Base-by-base conservation (phyloP, 1,140 invertebrate species). In the Oncopeltus fasciatus region DNA sequence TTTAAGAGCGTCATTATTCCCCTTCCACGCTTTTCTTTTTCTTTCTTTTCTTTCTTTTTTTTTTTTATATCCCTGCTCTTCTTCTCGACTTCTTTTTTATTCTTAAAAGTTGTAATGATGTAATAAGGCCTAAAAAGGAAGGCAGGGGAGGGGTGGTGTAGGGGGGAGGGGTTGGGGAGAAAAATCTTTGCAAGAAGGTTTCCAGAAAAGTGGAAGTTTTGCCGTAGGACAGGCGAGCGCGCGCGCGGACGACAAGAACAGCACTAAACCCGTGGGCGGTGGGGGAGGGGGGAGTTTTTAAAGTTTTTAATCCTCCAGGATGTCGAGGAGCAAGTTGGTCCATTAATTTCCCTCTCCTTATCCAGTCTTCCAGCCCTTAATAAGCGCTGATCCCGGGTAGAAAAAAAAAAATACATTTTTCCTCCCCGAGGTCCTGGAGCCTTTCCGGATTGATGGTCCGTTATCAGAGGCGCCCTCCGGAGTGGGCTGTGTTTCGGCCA, bases 221-320 rank as follows among this genome's bases (percentile, higher is more conserved):
- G 14, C n/a, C n/a, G 31, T 5, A 5, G 14, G 31, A 38, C 49
- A 9, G 49, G 9, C 21, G 49, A 24, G 49, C n/a, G n/a, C n/a
- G n/a, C n/a, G n/a, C n/a, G n/a, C n/a, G n/a, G n/a, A 38, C 5
- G 49, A 53, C 49, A 53, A 53, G 49, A 53, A 24, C 1, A 53
- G n/a, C 31, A 38, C 31, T 53, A 24, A 49, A 49, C n/a, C 24
- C 24, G 21, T 20, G 21, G 11, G 21, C n/a, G n/a, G n/a, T n/a
- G n/a, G n/a, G n/a, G n/a, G n/a, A n/a, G n/a, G n/a, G n/a, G n/a
- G n/a, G 47, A 20, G 49, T 9, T 18, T 53, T 53, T 53, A 53
- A 53, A 53, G 49, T 53, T 53, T 53, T 53, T 53, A 53, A 53
- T 53, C 49, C 49, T 53, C 49, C 12, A 26, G 49, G 24, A 24